Conservation (phyloP, 2,113 vertebrate genomes). For the Tichodroma muraria region DNA sequence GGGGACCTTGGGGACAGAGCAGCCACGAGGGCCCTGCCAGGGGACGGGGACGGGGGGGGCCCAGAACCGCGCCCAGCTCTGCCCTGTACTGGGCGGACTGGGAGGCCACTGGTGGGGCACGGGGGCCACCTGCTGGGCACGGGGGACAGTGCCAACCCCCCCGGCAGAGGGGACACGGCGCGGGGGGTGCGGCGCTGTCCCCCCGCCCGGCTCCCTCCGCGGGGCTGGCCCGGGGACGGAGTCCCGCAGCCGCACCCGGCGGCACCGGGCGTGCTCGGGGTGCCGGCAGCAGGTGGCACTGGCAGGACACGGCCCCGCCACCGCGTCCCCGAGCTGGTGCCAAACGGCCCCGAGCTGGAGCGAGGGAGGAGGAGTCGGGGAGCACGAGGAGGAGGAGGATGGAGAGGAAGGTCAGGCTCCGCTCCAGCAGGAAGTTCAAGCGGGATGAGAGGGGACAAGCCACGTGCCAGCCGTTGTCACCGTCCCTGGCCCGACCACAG, state of each 20-base stretch:
- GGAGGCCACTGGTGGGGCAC: background rate
- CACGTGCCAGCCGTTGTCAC: background rate
- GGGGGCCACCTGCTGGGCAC: constrained; percentile 35
- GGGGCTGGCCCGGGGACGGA: too few relatives aligned
- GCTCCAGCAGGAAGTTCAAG: background rate
- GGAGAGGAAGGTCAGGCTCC: background rate
- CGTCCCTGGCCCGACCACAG: too few relatives aligned
- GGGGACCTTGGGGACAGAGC: background rate
- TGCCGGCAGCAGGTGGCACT: too few relatives aligned
- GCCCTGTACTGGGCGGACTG: background rate
- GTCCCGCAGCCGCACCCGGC: too few relatives aligned
- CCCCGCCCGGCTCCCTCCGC: too few relatives aligned
- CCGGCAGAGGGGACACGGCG: accelerated
- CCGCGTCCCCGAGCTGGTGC: too few relatives aligned
- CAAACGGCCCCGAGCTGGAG: too few relatives aligned
- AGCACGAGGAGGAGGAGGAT: background rate
- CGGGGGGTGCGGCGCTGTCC: accelerated
- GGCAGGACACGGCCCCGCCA: too few relatives aligned
- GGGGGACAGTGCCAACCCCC: background rate
- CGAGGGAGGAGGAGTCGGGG: too few relatives aligned
- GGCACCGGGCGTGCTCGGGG: too few relatives aligned
- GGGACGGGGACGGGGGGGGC: background rate
- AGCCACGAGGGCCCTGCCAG: background rate
- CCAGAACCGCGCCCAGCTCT: background rate
- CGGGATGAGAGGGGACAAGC: background rate